Base-by-base conservation (phyloP, 2,797 vertebrate genomes). In the Enteromius treurensis region DNA sequence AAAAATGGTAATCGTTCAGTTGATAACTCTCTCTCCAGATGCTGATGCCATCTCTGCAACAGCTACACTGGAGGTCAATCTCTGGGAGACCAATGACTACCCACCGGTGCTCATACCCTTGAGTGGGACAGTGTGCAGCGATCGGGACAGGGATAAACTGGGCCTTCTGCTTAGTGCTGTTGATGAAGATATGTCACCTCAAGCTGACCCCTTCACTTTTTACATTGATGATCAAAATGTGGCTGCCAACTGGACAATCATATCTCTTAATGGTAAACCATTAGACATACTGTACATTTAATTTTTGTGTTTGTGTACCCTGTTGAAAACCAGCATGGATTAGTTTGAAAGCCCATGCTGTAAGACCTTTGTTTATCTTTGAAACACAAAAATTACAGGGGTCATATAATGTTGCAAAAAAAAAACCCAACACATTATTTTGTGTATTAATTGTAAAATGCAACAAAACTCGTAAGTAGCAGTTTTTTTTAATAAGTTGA, bases 71-170 rank as follows among this genome's bases (percentile, higher is more conserved):
- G 94, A 93, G 74, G 93, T 99, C 47, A 94, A 94, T 45, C 94
- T 99, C 88, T 89, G 93, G 90, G 97, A 98, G 88, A 96, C 96
- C 89, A 99, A 99, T 1, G 97, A 99, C 93, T 97, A 96, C 13
- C 88, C 96, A 0, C 98, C 98, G 0, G 87, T 91, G 77, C 93
- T 98, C 81, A 83, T 89, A 51, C 94, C 93, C 0, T 83, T 83
- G 0, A 89, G 88, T 0, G 93, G 93, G 4, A 91, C 88, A 2
- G 83, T 98, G 37, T 99, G 98, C 85, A 92, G 87, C 5, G 78
- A 89, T n/a, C 84, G 91, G 0, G 88, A 91, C 1, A 89, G 73
- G 0, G 53, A 40, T 0, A 86, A 82, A 0, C 84, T 93, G 0
- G 94, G 92, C 11, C 90, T 98, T 70, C 82, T 97, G 29, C 86